Base-by-base conservation (phyloP, 2,888 invertebrate genomes). In the Napeogenes sylphis region DNA sequence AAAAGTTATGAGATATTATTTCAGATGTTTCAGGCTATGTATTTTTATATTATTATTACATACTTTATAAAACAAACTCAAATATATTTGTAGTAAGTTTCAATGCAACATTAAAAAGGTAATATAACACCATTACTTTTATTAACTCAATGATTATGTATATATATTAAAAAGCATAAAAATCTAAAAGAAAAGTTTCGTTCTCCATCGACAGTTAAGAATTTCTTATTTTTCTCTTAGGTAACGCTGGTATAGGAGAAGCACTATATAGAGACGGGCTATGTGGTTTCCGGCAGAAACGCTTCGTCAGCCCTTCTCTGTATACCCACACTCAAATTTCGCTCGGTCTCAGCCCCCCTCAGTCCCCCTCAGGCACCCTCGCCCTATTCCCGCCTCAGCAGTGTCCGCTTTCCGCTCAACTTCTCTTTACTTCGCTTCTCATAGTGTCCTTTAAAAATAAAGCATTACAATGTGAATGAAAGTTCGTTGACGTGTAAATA, bases 321-420 rank as follows among this genome's bases (percentile, higher is more conserved):
- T 30, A 30, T 51, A 30, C 51, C 30, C 51, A 51, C 51, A 51
- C 51, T 51, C 51, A 51, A 51, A 51, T 51, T 51, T 30, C 51
- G 51, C 51, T 51, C 51, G 51, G 10, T 51, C 51, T 30, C 30
- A 51, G 30, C 30, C 51, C 51, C 51, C 51, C 51, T 51, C 51
- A n/a, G 30, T 10, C 51, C 30, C 21, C 30, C 51, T 51, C 51
- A 10, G 51, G 51, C 51, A 30, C 51, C 51, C 51, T 51, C 51
- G 51, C 51, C 51, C 51, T 51, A 51, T 51, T 51, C 51, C 51
- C 51, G 51, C 51, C 51, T 51, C 51, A 51, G 51, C 51, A 51
- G 51, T 51, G 51, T 30, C 30, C 51, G 42, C 51, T 51, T 51
- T 51, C 51, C 51, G 51, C 51, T 51, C 51, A 51, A 51, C 51